A percentile compares a stretch with the other conserved stretches of the same genome.
Evolutionary conservation across 1,140 invertebrate genomes (phyloP).

Genomic region (Dysdera silvatica): DNA sequence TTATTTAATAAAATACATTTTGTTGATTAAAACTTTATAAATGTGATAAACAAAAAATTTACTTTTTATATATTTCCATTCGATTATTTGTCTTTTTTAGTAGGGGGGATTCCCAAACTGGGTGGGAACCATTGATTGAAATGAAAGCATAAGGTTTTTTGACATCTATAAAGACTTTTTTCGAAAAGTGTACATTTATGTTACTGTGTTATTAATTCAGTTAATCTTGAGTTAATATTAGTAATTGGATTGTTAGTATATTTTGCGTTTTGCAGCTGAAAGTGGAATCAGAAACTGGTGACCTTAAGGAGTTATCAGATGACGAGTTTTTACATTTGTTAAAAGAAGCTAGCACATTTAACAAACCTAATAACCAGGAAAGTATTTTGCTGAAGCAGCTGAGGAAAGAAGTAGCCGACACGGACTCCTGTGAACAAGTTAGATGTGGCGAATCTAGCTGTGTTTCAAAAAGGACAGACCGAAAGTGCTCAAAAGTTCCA

Average conservation of each 20-base stretch:
- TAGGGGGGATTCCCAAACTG: no score
- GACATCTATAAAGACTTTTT: no score
- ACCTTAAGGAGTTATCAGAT: conserved; percentile 5
- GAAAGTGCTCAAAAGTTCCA: background rate
- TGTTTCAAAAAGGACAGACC: background rate
- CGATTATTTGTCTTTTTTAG: no score
- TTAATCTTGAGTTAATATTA: no score
- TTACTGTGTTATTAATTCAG: no score
- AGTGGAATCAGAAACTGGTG: conserved; percentile 1
- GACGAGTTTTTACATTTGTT: conserved; percentile 49
- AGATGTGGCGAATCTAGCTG: conserved; percentile 21
- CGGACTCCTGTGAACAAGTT: conserved; percentile 41
- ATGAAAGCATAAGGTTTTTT: no score
- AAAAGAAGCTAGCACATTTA: conserved; percentile 67
- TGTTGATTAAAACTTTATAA: no score
- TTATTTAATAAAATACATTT: no score
- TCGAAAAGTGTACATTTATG: no score
- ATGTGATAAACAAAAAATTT: no score
- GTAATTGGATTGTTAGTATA: background rate
- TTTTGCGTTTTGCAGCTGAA: background rate
- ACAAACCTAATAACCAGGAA: conserved; percentile 64
- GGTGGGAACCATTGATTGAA: no score
- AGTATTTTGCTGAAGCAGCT: conserved; percentile 56
- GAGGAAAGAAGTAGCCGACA: conserved; percentile 53
- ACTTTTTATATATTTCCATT: no score